Base-by-base conservation (phyloP, 2,888 invertebrate genomes). In the Ophioninae sp. region DNA sequence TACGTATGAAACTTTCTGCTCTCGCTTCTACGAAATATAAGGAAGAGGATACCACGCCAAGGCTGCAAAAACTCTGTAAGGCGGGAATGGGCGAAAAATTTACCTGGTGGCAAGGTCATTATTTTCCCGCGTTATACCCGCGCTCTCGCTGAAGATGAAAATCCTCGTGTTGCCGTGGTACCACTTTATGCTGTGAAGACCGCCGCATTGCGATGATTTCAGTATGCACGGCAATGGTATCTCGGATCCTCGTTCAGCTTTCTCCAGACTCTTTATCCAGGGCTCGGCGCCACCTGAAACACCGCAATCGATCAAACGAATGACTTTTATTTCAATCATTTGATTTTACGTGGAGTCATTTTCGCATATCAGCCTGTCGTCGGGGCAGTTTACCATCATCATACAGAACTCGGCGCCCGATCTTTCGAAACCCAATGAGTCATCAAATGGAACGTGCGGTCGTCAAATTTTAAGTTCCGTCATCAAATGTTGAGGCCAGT, bases 181-280 rank as follows among this genome's bases (percentile, higher is more conserved):
- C 97, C 97, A 97, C 92, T 97, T 97, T 92, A 97, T 96, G 93
- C 96, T 96, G 93, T 97, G 97, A 90, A 97, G 95, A 86, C 95
- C 95, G 0, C 96, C 96, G 90, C 97, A 97, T 41, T 95, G 95
- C n/a, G 94, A 94, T 63, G 94, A 94, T 89, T 96, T 96, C 86
- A 97, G 95, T 22, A 95, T 94, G 90, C 97, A 97, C 2, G 95
- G 95, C 61, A 97, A 94, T n/a, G 94, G 94, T 9, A 96, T 96
- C 9, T 95, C 95, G 30, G 95, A 94, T 3, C 96, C 96, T 0
- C 96, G 95, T 87, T 96, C 94, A 0, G 96, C 96, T 71, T 95
- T 94, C 56, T 91, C 91, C 80, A 91, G 90, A 79, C 90, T 92
- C 85, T 90, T 91, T 85, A 90, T 86, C 92, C 92, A 92, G 65